Base-by-base conservation (phyloP, 1,140 invertebrate genomes). In the Conus betulinus region DNA sequence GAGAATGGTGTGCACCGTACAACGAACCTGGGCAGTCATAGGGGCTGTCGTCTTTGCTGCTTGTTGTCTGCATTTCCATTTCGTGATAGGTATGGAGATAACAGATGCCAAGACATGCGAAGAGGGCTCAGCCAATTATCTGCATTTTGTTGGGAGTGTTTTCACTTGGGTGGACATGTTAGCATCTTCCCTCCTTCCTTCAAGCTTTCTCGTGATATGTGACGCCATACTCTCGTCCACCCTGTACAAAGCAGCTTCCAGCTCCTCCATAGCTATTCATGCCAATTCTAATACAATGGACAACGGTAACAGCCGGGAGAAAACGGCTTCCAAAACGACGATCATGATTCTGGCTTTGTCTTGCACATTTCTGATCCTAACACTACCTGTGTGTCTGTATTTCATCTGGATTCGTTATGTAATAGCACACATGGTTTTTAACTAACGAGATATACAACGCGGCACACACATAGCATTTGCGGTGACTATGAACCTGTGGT, bases 91-190 rank as follows among this genome's bases (percentile, higher is more conserved):
- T 20, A 11, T 63, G 60, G 60, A 63, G 60, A 4, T 63, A 11
- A 20, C 17, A 20, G 60, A 63, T 63, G 60, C 17, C 11, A 20
- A 63, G 11, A 63, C 17, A 13, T 63, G 60, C 17, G 17, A 13
- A 0, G 60, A 63, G 60, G 17, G 17, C 17, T 63, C 60, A 13
- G 60, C 10, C 60, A 4, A 20, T 63, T 63, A 63, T 63, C 11
- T 13, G 60, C 10, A 63, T 13, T 63, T 63, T 20, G 60, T 20
- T 63, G 60, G 11, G 11, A 63, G 60, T 11, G 60, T 63, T 11
- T 63, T 63, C 60, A 63, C 60, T 20, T 53, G 27, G 84, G 84
- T 85, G 57, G 84, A 85, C 84, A 53, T 85, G 84, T 4, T 85
- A 7, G 27, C 23, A 5, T 63, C 63, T 10, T 85, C 27, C 11